Percentiles rank a stretch among this genome's conserved stretches.
Evolutionary conservation across 1,140 invertebrate species (phyloP).

Genomic region (Drosophila tropicalis): DNA sequence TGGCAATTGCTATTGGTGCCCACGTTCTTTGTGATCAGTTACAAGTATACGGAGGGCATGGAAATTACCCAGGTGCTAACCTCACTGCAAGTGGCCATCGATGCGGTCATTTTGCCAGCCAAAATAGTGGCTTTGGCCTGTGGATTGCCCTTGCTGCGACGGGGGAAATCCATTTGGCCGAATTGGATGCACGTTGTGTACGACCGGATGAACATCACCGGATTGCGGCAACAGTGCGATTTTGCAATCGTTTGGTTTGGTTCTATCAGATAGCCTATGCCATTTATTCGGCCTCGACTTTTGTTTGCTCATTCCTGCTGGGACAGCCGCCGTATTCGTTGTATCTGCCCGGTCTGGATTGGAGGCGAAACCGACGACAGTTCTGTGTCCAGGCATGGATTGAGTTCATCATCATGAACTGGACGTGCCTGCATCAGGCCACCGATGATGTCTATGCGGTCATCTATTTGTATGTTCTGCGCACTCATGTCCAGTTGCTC

Average conservation of each 20-base stretch:
- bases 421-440: slow-evolving; percentile 60
- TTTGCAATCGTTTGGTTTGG: slow-evolving; percentile 52
- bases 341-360: slow-evolving; percentile 52
- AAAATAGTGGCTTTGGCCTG: slow-evolving; percentile 53
- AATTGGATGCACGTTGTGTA: slow-evolving; percentile 40
- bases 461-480: slow-evolving; percentile 49
- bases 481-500: slow-evolving; percentile 47
- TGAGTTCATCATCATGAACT: slow-evolving; percentile 54
- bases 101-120: slow-evolving; percentile 48
- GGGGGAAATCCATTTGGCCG: slow-evolving; percentile 31
- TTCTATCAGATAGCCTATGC: slow-evolving; percentile 49
- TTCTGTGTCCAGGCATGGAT: slow-evolving; percentile 45
- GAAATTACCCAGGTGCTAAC: slow-evolving; percentile 56
- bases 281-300: slow-evolving; percentile 51
- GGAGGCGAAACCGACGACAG: slow-evolving; percentile 30
- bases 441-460: slow-evolving; percentile 60
- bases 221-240: slow-evolving; percentile 18
- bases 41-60: slow-evolving; percentile 40
- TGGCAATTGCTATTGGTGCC: slow-evolving; percentile 49
- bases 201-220: slow-evolving; percentile 19
- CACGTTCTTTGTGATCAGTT: slow-evolving; percentile 48
- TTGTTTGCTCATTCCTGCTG: slow-evolving; percentile 42
- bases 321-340: slow-evolving; percentile 53
- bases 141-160: slow-evolving; percentile 31
- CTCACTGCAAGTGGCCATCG: slow-evolving; percentile 56